These are phyloP conservation scores for Microtus pennsylvanicus DNA, from an alignment of 2,113 vertebrate genomes.

Conservation along the genomic window DNA sequence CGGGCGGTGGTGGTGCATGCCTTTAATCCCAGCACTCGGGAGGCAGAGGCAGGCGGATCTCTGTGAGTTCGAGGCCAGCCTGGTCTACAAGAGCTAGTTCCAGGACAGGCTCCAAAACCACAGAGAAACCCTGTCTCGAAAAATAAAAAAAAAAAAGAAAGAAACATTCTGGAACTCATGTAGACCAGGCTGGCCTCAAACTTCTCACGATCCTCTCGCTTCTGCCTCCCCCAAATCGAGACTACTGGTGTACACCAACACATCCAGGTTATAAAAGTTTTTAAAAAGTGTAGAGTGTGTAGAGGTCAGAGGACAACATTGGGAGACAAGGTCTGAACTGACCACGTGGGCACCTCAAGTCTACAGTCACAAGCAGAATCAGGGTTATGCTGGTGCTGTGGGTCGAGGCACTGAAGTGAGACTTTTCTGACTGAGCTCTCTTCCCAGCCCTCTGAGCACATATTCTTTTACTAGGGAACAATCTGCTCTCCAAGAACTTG, in stretches of 20 bases:
- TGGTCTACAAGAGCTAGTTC: no score
- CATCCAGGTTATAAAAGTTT: neutral
- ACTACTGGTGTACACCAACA: neutral
- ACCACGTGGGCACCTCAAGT: no score
- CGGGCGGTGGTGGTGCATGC: no score
- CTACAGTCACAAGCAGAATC: neutral
- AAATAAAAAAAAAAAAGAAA: no score
- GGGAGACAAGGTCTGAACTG: neutral
- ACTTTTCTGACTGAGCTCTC: neutral
- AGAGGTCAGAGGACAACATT: neutral
- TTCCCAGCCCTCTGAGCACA: neutral
- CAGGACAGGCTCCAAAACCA: no score
- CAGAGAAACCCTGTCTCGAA: no score
- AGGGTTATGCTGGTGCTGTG: no score
- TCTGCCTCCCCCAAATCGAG: neutral
- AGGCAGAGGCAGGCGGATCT: no score
- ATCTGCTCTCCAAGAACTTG: neutral
- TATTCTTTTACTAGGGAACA: neutral
- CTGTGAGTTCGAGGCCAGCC: no score
- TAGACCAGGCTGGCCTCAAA: neutral
- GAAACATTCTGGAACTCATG: neutral
- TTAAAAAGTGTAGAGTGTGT: neutral
- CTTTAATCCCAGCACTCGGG: no score
- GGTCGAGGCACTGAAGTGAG: no score
- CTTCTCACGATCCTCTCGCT: neutral